phyloP scores from a whole-genome alignment of 2,888 invertebrate species.

The Mesorhabditis belari region DNA sequence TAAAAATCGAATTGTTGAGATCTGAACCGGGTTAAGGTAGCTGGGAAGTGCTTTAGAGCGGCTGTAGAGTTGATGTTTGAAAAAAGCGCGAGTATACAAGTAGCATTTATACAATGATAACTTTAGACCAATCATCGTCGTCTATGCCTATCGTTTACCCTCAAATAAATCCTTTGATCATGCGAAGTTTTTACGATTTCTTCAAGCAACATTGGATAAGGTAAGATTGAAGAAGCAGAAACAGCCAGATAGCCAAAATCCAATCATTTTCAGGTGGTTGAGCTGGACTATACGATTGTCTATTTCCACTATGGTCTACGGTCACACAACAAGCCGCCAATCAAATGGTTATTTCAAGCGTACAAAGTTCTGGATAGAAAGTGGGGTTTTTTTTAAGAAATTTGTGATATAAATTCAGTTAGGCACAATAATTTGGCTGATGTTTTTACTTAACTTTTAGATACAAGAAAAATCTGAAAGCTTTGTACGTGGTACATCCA shows the following conservation, averaged over 20 bases:
- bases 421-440: too few species aligned
- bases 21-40: background rate
- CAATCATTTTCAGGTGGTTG: conserved; percentile 68
- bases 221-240: conserved; percentile 6
- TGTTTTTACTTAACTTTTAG: conserved; percentile 43
- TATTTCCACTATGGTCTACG: conserved; percentile 95
- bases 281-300: conserved; percentile 93
- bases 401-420: conserved; percentile 2
- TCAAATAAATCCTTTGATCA: conserved; percentile 73
- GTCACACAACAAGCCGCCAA: conserved; percentile 88
- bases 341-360: conserved; percentile 91
- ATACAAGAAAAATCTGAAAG: conserved; percentile 97
- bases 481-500: conserved; percentile 93
- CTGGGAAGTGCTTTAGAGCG: too few species aligned
- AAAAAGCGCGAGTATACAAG: background rate
- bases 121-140: conserved; percentile 87
- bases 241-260: background rate
- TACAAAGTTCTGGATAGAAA: conserved; percentile 94
- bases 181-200: conserved; percentile 67
- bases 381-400: conserved; percentile 49
- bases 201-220: conserved; percentile 29
- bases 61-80: too few species aligned
- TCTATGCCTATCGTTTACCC: conserved; percentile 84
- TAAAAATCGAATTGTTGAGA: background rate
- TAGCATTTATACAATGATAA: conserved; percentile 52